phyloP scores from a whole-genome alignment of 2,888 invertebrate genomes.

The Chrysina gloriosa region DNA sequence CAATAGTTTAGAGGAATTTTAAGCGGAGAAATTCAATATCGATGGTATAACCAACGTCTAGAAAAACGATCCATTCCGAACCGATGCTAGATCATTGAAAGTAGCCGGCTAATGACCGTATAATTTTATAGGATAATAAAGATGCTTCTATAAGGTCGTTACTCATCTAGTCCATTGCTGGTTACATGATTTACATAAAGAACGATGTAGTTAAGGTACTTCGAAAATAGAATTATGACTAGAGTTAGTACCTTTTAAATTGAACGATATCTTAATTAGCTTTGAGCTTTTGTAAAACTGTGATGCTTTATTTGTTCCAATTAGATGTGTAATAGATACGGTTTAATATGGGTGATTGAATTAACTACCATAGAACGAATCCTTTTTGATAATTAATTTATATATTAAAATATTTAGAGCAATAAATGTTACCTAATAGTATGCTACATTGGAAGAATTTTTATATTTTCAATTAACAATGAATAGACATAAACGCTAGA shows the following conservation, averaged over 20 bases:
- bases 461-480: too few relatives aligned
- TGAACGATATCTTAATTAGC: neutral
- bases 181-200: neutral
- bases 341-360: too few relatives aligned
- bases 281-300: neutral
- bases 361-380: too few relatives aligned
- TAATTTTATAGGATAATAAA: conserved; percentile 1
- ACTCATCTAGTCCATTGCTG: neutral
- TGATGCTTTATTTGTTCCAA: neutral
- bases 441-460: too few relatives aligned
- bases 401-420: too few relatives aligned
- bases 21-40: conserved; percentile 6
- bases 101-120: neutral
- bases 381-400: too few relatives aligned
- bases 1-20: neutral
- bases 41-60: neutral
- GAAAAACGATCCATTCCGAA: neutral
- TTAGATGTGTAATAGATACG: too few relatives aligned
- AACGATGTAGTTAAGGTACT: neutral
- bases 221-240: neutral
- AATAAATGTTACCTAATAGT: too few relatives aligned
- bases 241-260: neutral
- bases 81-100: neutral
- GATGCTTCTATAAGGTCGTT: neutral
- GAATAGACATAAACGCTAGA: too few relatives aligned